Evolutionary conservation across 2,888 invertebrate species (phyloP), one percentile per base, ranked within the genome.

Genomic region (Hirtodrosophila alboralis): DNA sequence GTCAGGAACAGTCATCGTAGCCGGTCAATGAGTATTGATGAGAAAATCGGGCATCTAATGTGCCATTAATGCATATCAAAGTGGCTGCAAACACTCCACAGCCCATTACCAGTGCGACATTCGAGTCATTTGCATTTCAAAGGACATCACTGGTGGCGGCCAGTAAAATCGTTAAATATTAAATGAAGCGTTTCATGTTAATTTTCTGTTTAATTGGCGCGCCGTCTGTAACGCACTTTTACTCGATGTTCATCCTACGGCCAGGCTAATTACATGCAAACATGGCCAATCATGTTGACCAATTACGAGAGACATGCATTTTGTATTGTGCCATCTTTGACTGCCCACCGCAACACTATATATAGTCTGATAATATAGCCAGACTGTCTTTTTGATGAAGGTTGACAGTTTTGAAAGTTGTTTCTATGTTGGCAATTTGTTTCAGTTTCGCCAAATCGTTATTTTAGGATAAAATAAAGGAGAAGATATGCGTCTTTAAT

Each of bases 131-230:
- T 74, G 54, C 72, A 73, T 73, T 60, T 65, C 54, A 69, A 69
- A 61, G 69, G 61, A 58, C 60, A 30, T 14, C 10, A 31, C 28
- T 10, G 18, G 18, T 28, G 31, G 47, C n/a, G 51, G 61, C 28
- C 47, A 67, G 72, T 37, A 74, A 86, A 77, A 53, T 84, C 80
- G 86, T 88, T 89, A 85, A 90, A 90, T 90, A 90, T 90, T 90
- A 88, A 90, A 90, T 90, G 89, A 90, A 89, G 89, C 90, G 87
- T 89, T n/a, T 87, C 88, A 88, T 88, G 90, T 89, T 90, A 90
- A 90, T 90, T 90, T 90, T 88, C 88, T 89, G 90, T 89, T 89
- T 90, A 90, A 90, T 90, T 90, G 89, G 83, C 88, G 84, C 79
- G 56, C 79, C 41, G 65, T 60, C 77, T 79, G 59, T 45, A 33